Percentiles rank a stretch among this genome's conserved stretches.
These are phyloP conservation scores for Gryon sp. DNA, from an alignment of 1,140 invertebrate species.

Conservation along the genomic window DNA sequence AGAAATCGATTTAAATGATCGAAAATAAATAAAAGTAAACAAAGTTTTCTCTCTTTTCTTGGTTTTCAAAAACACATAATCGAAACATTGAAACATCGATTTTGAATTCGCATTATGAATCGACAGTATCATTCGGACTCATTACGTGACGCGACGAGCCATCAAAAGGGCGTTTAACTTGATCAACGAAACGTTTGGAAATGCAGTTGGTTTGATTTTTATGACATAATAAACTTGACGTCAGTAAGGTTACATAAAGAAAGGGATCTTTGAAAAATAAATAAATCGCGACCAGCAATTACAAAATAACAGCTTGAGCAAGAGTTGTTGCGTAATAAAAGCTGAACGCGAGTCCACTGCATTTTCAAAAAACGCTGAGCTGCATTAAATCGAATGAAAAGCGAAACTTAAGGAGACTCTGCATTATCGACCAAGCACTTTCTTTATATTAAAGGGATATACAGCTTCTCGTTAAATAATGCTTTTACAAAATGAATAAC, in stretches of 20 bases:
- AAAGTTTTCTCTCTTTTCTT: no score
- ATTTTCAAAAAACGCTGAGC: constrained; percentile 48
- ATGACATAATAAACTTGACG: constrained; percentile 21
- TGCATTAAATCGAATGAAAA: constrained; percentile 38
- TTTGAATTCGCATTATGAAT: constrained; percentile 13
- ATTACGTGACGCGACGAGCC: constrained; percentile 27
- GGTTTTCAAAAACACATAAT: constrained; percentile 17
- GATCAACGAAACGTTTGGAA: constrained; percentile 31
- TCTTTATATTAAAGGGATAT: no score
- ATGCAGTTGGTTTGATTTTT: constrained; percentile 27
- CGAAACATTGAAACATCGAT: constrained; percentile 25
- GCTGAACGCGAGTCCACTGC: constrained; percentile 24
- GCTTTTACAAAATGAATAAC: no score
- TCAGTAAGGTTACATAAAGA: constrained; percentile 2
- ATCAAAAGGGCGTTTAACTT: constrained; percentile 21
- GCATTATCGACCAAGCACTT: neutral
- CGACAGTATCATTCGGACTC: constrained; percentile 6
- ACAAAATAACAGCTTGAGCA: constrained; percentile 41
- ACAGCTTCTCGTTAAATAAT: no score
- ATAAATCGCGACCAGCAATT: constrained; percentile 5
- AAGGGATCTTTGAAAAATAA: neutral
- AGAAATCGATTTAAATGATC: constrained; percentile 45
- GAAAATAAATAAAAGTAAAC: no score
- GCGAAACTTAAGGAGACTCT: constrained; percentile 16
- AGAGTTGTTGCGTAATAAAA: constrained; percentile 29